Evolutionary conservation across 1,140 invertebrate species (phyloP).

Genomic region (Thaumetopoea pityocampa): DNA sequence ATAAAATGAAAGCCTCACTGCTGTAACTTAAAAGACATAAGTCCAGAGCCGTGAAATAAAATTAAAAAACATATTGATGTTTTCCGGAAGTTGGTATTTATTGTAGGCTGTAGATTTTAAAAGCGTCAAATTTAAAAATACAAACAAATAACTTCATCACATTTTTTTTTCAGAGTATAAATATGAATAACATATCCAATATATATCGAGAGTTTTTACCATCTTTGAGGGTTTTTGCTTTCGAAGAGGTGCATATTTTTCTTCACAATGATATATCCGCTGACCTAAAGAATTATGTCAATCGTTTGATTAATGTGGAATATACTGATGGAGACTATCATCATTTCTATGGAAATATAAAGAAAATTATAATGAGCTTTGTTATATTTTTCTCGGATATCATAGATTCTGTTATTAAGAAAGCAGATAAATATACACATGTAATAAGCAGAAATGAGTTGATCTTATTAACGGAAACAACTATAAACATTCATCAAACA

Average conservation of each 20-base stretch:
- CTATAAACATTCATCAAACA: conserved; percentile 27
- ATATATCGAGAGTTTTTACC: too few relatives aligned
- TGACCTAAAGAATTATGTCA: conserved; percentile 32
- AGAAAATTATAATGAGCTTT: conserved; percentile 40
- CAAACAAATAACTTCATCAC: too few relatives aligned
- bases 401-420: conserved; percentile 35
- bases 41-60: too few relatives aligned
- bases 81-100: too few relatives aligned
- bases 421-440: conserved; percentile 32
- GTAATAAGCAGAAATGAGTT: conserved; percentile 26
- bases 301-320: conserved; percentile 25
- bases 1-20: too few relatives aligned
- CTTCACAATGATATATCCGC: conserved; percentile 28
- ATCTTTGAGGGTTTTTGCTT: too few relatives aligned
- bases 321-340: conserved; percentile 34
- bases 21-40: too few relatives aligned
- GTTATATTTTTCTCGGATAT: conserved; percentile 30
- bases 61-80: too few relatives aligned
- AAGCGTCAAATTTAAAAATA: too few relatives aligned
- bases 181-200: too few relatives aligned
- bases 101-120: too few relatives aligned
- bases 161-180: too few relatives aligned
- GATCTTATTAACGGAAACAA: conserved; percentile 27
- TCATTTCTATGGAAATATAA: conserved; percentile 44
- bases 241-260: conserved; percentile 1